A percentile compares a stretch with the other conserved stretches of the same genome.
phyloP scores from a whole-genome alignment of 1,140 invertebrate species.

The Cotesia glomerata region DNA sequence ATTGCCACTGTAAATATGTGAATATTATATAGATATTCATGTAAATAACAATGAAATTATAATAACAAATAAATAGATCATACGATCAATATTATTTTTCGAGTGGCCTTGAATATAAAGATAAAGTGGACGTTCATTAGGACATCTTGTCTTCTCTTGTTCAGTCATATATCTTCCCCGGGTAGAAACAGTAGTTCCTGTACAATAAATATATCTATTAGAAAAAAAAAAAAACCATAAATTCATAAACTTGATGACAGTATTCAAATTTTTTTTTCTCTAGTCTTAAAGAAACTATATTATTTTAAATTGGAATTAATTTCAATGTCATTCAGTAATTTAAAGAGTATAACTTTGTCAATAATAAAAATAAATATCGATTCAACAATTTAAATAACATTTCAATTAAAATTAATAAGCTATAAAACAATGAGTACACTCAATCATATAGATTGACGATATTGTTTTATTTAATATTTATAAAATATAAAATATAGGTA shows the following conservation, averaged over 20 bases:
- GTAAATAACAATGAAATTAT: constrained; percentile 20
- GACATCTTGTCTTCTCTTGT: constrained; percentile 64
- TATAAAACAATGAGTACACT: too few species aligned
- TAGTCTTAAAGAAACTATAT: too few species aligned
- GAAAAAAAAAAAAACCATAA: too few species aligned
- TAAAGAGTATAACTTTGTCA: too few species aligned
- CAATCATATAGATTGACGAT: constrained; percentile 5
- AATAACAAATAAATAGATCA: constrained; percentile 38
- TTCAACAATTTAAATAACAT: not conserved
- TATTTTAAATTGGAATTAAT: too few species aligned
- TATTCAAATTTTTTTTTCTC: too few species aligned
- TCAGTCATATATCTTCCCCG: constrained; percentile 69
- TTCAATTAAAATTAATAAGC: not conserved
- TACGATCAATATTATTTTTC: constrained; percentile 69
- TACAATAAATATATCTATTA: constrained; percentile 33
- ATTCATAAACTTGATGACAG: too few species aligned
- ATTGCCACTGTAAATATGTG: constrained; percentile 64
- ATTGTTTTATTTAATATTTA: not conserved
- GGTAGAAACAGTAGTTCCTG: constrained; percentile 70
- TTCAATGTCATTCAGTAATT: not conserved
- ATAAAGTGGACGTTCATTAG: constrained; percentile 68
- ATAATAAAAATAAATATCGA: not conserved
- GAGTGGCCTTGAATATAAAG: constrained; percentile 69
- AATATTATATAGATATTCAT: constrained; percentile 14
- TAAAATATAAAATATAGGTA: too few species aligned